These are phyloP conservation scores for Solea senegalensis DNA, from an alignment of 2,113 vertebrate species.

Conservation along the genomic window DNA sequence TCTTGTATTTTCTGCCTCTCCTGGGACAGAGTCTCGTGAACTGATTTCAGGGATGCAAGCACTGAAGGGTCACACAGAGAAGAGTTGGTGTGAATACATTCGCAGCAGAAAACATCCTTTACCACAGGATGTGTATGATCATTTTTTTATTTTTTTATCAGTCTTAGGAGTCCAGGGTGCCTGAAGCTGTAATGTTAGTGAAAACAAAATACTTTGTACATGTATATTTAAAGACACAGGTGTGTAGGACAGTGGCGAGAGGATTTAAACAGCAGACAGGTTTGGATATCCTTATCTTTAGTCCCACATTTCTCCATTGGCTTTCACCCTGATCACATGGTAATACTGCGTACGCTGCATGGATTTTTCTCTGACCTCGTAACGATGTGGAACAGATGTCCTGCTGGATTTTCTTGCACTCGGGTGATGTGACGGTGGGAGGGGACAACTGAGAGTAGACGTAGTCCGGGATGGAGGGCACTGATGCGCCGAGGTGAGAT, in stretches of 20 bases:
- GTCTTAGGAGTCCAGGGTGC: not conserved
- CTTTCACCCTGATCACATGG: no score
- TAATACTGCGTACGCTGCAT: not conserved
- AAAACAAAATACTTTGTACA: no score
- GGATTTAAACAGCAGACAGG: no score
- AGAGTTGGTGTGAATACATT: not conserved
- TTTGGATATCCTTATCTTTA: not conserved
- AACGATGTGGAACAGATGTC: conserved; percentile 87
- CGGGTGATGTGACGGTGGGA: conserved; percentile 72
- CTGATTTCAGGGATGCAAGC: conserved; percentile 73
- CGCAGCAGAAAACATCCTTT: not conserved
- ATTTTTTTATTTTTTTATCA: not conserved
- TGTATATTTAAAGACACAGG: no score
- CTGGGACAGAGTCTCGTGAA: conserved; percentile 77
- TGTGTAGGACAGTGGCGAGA: no score
- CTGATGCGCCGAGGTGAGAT: conserved; percentile 81
- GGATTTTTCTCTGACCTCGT: conserved; percentile 50
- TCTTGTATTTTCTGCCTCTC: conserved; percentile 79
- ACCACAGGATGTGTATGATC: not conserved
- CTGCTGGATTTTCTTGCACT: conserved; percentile 89
- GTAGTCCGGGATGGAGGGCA: conserved; percentile 90
- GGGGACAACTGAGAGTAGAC: conserved; percentile 85
- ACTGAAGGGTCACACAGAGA: conserved; percentile 58
- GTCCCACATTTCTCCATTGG: no score
- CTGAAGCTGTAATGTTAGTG: no score